Conservation (phyloP, 2,888 invertebrate species). For the Cotesia congregata region DNA sequence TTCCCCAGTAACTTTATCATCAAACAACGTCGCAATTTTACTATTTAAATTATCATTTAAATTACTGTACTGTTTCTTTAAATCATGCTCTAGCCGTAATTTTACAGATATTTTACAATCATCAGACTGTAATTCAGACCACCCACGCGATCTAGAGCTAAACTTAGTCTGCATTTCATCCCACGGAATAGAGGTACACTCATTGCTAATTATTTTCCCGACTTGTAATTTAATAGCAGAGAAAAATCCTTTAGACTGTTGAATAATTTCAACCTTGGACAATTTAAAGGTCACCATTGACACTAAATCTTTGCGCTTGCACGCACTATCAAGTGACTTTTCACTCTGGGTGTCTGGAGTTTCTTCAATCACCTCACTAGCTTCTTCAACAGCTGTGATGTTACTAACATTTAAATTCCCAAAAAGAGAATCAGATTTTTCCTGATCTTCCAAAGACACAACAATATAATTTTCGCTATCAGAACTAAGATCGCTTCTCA, state of each 20-base stretch:
- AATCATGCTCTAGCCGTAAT: constrained; percentile 75
- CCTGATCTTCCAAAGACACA: constrained; percentile 76
- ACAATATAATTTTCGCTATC: constrained; percentile 91
- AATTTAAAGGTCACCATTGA: constrained; percentile 78
- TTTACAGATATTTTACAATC: constrained; percentile 75
- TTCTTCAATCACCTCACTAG: constrained; percentile 87
- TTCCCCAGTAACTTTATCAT: constrained; percentile 76
- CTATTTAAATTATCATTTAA: constrained; percentile 57
- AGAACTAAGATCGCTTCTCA: constrained; percentile 86
- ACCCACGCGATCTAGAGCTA: constrained; percentile 84
- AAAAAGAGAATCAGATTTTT: constrained; percentile 74
- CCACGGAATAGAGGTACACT: constrained; percentile 91
- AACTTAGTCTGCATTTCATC: constrained; percentile 95
- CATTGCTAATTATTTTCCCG: constrained; percentile 81
- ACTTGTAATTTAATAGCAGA: constrained; percentile 80
- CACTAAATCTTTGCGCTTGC: constrained; percentile 84
- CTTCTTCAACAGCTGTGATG: constrained; percentile 78
- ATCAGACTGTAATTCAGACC: constrained; percentile 78
- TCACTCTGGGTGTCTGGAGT: constrained; percentile 86
- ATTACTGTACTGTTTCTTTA: constrained; percentile 65
- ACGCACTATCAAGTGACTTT: constrained; percentile 84
- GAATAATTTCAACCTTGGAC: constrained; percentile 81
- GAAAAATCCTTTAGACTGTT: constrained; percentile 79
- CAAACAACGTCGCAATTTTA: constrained; percentile 70
- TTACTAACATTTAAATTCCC: constrained; percentile 61